phyloP scores from a whole-genome alignment of 2,113 vertebrate species.

The Pseudopipra pipra region DNA sequence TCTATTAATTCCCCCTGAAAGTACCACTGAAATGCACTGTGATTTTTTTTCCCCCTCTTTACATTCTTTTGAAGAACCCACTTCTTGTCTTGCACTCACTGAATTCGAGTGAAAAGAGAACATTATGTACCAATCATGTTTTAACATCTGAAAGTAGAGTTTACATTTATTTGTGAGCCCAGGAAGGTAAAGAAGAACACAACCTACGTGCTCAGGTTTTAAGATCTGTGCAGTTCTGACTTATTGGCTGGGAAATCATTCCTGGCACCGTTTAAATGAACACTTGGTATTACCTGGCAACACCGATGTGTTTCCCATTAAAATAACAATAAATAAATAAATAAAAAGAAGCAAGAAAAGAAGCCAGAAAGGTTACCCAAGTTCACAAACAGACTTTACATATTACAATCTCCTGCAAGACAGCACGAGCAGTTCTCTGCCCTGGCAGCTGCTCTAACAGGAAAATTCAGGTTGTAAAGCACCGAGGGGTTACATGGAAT shows the following conservation, averaged over 20 bases:
- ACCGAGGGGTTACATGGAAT: neutral
- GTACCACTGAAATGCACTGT: neutral
- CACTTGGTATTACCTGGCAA: neutral
- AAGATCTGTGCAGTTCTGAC: neutral
- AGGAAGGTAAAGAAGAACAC: neutral
- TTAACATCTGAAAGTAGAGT: neutral
- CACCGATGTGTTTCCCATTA: neutral
- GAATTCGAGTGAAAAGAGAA: neutral
- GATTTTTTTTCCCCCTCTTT: neutral
- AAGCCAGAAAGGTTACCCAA: neutral
- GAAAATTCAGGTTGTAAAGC: neutral
- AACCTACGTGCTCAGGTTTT: neutral
- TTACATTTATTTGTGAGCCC: neutral
- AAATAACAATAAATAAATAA: neutral
- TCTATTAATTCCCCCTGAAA: neutral
- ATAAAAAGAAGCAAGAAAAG: neutral
- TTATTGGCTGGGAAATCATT: neutral
- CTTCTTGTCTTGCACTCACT: neutral
- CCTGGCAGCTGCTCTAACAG: neutral
- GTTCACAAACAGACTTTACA: neutral
- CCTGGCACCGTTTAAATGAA: neutral
- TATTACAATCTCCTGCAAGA: neutral
- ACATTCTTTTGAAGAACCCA: neutral
- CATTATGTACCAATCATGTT: neutral
- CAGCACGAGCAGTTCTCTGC: neutral